phyloP scores from a whole-genome alignment of 2,797 vertebrate species.

The Phaenicophaeus curvirostris region DNA sequence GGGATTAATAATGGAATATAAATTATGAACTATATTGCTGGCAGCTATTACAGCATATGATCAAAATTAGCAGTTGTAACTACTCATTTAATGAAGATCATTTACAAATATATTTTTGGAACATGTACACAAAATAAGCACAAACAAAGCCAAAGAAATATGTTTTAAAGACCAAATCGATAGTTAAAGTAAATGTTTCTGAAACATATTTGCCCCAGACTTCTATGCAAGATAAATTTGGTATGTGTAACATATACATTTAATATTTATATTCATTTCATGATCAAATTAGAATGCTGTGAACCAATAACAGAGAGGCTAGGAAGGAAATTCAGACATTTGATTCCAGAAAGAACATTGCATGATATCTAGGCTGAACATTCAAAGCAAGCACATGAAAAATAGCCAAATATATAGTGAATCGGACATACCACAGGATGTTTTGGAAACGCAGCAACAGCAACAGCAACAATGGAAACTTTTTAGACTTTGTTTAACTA shows the following conservation, averaged over 20 bases:
- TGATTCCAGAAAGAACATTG: conserved; percentile 6
- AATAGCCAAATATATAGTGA: conserved; percentile 36
- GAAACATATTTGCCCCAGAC: conserved; percentile 16
- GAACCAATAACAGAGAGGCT: neutral
- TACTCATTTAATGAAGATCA: conserved; percentile 9
- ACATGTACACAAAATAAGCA: neutral
- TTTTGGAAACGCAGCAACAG: conserved; percentile 74
- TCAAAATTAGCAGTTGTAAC: conserved; percentile 41
- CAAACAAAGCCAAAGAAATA: conserved; percentile 20
- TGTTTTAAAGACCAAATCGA: neutral
- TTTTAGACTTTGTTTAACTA: conserved; percentile 68
- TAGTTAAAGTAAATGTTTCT: conserved; percentile 17
- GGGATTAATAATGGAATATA: neutral
- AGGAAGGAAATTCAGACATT: neutral
- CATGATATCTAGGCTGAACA: neutral
- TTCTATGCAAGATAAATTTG: conserved; percentile 25
- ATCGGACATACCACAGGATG: conserved; percentile 45
- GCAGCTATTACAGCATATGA: conserved; percentile 18
- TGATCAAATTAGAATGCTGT: neutral
- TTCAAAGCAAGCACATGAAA: conserved; percentile 7
- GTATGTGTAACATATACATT: neutral
- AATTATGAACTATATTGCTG: neutral
- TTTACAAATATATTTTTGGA: conserved; percentile 19
- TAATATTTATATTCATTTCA: conserved; percentile 14
- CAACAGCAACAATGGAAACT: conserved; percentile 71